Base-by-base conservation (phyloP, 1,140 invertebrate species). In the Lordiphosa clarofinis region DNA sequence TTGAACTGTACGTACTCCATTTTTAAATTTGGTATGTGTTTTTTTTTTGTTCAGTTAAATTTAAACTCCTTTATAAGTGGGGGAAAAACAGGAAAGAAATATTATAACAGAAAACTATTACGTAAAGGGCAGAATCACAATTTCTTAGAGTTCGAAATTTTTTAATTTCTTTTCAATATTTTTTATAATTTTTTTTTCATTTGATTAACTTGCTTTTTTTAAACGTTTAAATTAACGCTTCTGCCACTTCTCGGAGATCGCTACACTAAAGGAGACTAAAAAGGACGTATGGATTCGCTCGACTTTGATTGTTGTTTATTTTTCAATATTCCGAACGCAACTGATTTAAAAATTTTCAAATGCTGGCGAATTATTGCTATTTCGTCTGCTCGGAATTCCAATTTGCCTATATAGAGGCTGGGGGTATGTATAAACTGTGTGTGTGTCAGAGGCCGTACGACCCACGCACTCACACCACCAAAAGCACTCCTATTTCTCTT, bases 291-390 rank as follows among this genome's bases (percentile, higher is more conserved):
- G 55, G 55, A 58, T 67, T 28, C 56, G 63, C 59, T 82, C 64
- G 66, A 78, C 69, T 78, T 57, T 56, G 65, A 65, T 75, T 63
- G 76, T 86, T 87, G 78, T 88, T 87, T 82, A 78, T 88, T 88
- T 88, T 86, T 87, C 87, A 88, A 88, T 88, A 87, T 88, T 88
- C 87, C 87, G 87, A 88, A 88, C 87, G 87, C 87, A 88, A 88
- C 87, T 88, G 87, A 88, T 84, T 84, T 78, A 10, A 84, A 84
- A 79, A 68, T 79, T 79, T 84, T 84, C 79, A 72, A 86, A 86
- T 86, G 71, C 79, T 86, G 79, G 78, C 78, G 70, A 84, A 84
- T 86, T 84, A 84, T 84, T 86, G 79, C 79, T 86, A 72, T 86
- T 78, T 67, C 79, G 62, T 52, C 79, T 78, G 78, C 64, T 58